Evolutionary conservation across 2,888 invertebrate genomes (phyloP).

Genomic region (Pollenia angustigena): DNA sequence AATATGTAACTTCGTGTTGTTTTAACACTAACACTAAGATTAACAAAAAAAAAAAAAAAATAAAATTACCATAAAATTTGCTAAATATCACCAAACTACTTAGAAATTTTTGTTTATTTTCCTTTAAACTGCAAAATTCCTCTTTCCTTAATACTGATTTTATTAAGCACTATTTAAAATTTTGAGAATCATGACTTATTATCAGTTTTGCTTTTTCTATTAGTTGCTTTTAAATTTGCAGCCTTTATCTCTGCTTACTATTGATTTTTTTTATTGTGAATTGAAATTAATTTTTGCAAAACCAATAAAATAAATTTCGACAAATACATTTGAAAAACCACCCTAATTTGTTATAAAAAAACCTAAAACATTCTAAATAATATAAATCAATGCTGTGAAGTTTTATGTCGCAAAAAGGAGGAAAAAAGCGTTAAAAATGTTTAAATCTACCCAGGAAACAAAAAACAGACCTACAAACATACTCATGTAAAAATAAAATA

Average conservation of each 20-base stretch:
- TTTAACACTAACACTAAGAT: no score
- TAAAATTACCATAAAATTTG: no score
- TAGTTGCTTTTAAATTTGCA: not conserved
- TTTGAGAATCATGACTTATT: no score
- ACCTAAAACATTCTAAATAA: slow-evolving; percentile 3
- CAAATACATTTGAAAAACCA: slow-evolving; percentile 28
- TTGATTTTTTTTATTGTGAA: not conserved
- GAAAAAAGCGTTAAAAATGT: slow-evolving; percentile 27
- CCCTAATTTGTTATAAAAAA: slow-evolving; percentile 42
- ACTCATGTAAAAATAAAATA: slow-evolving; percentile 40
- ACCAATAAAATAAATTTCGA: slow-evolving; percentile 30
- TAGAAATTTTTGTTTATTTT: no score
- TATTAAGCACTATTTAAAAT: no score
- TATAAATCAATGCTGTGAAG: slow-evolving; percentile 51
- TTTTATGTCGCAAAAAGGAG: slow-evolving; percentile 19
- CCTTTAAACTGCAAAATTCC: no score
- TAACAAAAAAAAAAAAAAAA: no score
- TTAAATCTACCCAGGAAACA: slow-evolving; percentile 13
- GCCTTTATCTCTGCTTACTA: not conserved
- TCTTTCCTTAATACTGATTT: no score
- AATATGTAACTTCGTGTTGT: no score
- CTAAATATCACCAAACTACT: no score
- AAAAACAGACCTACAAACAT: slow-evolving; percentile 22
- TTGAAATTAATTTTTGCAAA: slow-evolving; percentile 20
- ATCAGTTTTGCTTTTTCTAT: no score